A percentile compares a stretch with the other conserved stretches of the same genome.
Conservation (phyloP, 2,797 vertebrate species). For the Zalophus californianus region DNA sequence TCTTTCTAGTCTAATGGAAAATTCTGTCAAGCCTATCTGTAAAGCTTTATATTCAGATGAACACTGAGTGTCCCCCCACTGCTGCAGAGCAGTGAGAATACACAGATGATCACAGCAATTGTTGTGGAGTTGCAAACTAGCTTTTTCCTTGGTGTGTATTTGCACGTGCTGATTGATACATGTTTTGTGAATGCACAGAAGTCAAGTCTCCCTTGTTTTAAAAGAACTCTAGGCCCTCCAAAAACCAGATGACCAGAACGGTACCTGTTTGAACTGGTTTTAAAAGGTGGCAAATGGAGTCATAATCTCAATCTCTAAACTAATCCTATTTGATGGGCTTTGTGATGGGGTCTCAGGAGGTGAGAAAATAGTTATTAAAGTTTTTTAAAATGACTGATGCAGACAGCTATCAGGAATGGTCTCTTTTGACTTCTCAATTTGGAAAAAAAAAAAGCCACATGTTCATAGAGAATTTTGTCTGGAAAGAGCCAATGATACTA, state of each 20-base stretch:
- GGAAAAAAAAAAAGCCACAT: neutral
- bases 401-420: neutral
- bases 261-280: neutral
- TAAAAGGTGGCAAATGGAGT: neutral
- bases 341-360: neutral
- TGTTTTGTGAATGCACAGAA: neutral
- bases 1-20: neutral
- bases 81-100: neutral
- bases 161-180: neutral
- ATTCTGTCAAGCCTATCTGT: neutral
- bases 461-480: neutral
- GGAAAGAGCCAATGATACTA: neutral
- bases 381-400: neutral
- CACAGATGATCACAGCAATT: neutral
- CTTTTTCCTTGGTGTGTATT: neutral
- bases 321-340: slow-evolving; percentile 6
- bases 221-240: neutral
- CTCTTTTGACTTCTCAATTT: neutral
- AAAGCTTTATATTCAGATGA: neutral
- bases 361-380: neutral
- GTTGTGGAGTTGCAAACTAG: neutral
- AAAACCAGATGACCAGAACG: neutral
- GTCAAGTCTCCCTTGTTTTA: neutral
- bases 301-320: slow-evolving; percentile 54
- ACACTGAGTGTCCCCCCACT: neutral